Evolutionary conservation across 2,797 vertebrate genomes (phyloP).

Genomic region (Phalanger gymnotis): DNA sequence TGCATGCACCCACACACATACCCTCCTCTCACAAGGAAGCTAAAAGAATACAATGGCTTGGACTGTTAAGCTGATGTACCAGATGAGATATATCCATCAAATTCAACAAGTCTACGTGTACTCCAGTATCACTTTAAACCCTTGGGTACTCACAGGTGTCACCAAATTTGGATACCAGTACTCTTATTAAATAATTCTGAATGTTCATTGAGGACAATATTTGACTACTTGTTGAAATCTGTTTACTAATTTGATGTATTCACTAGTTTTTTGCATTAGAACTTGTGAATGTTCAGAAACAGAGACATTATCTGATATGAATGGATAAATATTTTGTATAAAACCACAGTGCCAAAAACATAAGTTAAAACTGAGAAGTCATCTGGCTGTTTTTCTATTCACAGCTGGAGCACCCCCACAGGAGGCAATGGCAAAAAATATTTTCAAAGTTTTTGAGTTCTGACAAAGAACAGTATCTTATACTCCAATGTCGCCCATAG

Average conservation of each 20-base stretch:
- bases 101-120: background rate
- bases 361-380: background rate
- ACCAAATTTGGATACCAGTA: background rate
- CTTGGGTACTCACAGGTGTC: background rate
- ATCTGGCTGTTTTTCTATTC: background rate
- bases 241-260: background rate
- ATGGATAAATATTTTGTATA: background rate
- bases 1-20: background rate
- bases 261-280: background rate
- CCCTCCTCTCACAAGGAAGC: background rate
- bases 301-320: background rate
- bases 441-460: too few relatives aligned
- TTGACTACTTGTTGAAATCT: background rate
- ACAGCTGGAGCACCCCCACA: background rate
- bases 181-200: background rate
- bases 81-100: background rate
- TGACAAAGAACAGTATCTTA: too few relatives aligned
- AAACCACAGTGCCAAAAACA: background rate
- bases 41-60: background rate
- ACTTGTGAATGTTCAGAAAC: background rate
- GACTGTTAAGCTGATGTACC: background rate
- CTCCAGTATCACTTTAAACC: background rate
- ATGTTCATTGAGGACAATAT: background rate
- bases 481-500: too few relatives aligned
- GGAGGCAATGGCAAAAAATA: too few relatives aligned